A percentile compares a stretch with the other conserved stretches of the same genome.
phyloP scores from a whole-genome alignment of 92 coral and sea anemone genomes.

The Muricea muricata region DNA sequence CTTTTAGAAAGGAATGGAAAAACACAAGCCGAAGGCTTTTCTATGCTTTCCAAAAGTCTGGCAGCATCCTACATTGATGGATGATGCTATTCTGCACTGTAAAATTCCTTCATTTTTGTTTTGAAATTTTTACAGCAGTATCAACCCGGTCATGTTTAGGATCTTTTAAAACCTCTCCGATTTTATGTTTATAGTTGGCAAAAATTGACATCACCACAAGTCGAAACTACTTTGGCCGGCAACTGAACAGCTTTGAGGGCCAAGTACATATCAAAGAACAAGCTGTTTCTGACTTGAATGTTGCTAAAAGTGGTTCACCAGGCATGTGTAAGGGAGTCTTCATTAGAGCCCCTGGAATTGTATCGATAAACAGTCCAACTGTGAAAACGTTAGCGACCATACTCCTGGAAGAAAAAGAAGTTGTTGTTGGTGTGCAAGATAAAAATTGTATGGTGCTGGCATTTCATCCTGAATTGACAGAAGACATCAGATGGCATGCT shows the following conservation, averaged over 20 bases:
- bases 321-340: slow-evolving; percentile 81
- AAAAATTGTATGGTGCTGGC: slow-evolving; percentile 87
- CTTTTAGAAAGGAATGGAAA: too few species aligned
- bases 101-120: too few species aligned
- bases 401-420: slow-evolving; percentile 67
- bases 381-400: slow-evolving; percentile 86
- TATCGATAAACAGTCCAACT: slow-evolving; percentile 76
- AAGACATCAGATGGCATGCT: slow-evolving; percentile 90
- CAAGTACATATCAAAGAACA: slow-evolving; percentile 67
- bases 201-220: slow-evolving; percentile 91
- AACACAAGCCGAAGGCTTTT: too few species aligned
- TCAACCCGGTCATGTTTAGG: too few species aligned
- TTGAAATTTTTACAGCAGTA: too few species aligned
- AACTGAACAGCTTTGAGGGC: slow-evolving; percentile 92
- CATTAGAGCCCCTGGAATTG: slow-evolving; percentile 93
- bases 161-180: background rate
- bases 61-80: too few species aligned
- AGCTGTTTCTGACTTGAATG: slow-evolving; percentile 31
- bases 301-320: background rate
- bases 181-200: slow-evolving; percentile 72
- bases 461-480: slow-evolving; percentile 97
- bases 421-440: slow-evolving; percentile 92
- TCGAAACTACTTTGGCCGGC: slow-evolving; percentile 96
- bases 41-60: too few species aligned
- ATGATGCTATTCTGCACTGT: too few species aligned